Percentiles rank a stretch among this genome's conserved stretches.
Conservation (phyloP, 1,140 invertebrate species). For the Wasmannia auropunctata region DNA sequence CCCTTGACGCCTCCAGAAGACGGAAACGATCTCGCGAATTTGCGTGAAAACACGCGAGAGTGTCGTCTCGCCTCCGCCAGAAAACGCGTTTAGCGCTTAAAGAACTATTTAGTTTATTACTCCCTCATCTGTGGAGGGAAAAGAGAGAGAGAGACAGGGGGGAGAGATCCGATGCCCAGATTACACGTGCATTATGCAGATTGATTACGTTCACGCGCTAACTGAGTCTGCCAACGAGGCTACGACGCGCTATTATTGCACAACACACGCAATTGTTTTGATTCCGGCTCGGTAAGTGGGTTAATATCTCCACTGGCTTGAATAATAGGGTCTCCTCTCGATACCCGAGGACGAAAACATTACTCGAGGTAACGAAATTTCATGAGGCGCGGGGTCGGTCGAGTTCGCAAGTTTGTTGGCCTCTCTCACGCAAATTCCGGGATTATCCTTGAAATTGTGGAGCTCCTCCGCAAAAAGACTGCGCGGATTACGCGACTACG, state of each 20-base stretch:
- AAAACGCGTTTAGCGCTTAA: background rate
- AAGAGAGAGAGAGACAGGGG: background rate
- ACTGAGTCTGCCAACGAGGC: conserved; percentile 2
- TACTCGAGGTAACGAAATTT: conserved; percentile 48
- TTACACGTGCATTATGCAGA: conserved; percentile 28
- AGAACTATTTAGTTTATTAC: background rate
- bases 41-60: background rate
- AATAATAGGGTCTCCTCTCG: conserved; percentile 18
- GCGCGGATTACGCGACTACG: background rate
- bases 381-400: background rate
- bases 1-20: background rate
- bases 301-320: conserved; percentile 33
- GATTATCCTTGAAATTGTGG: conserved; percentile 52
- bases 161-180: background rate
- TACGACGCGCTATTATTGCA: conserved; percentile 8
- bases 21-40: background rate
- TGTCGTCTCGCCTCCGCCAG: background rate
- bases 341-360: conserved; percentile 45
- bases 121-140: background rate
- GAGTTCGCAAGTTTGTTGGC: conserved; percentile 47
- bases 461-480: conserved; percentile 8
- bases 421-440: conserved; percentile 41
- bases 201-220: conserved; percentile 16
- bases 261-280: conserved; percentile 52
- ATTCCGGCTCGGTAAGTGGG: conserved; percentile 18